phyloP scores from a whole-genome alignment of 1,140 invertebrate species.

The Homalodisca vitripennis region DNA sequence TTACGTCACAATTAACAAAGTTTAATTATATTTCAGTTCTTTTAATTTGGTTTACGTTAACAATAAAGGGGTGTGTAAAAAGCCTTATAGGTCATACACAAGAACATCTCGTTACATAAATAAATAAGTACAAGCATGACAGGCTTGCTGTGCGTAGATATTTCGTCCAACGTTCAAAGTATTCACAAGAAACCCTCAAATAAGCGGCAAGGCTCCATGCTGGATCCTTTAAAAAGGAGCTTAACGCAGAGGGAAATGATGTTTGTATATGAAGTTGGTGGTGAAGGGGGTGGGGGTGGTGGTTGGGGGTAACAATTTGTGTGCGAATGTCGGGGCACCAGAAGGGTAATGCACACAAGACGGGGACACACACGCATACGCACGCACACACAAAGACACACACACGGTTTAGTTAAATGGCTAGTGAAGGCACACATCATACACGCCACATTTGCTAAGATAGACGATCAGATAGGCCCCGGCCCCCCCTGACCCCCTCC shows the following conservation, averaged over 20 bases:
- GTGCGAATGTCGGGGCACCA: not conserved
- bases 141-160: too few species aligned
- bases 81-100: too few species aligned
- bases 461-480: not conserved
- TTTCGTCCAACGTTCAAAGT: too few species aligned
- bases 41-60: too few species aligned
- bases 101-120: too few species aligned
- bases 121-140: too few species aligned
- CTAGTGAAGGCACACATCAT: constrained; percentile 3
- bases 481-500: not conserved
- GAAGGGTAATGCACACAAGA: not conserved
- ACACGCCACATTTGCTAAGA: not conserved
- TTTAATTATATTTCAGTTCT: too few species aligned
- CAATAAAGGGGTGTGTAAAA: too few species aligned
- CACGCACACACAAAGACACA: constrained; percentile 22
- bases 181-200: too few species aligned
- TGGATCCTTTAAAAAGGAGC: not conserved
- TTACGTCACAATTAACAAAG: too few species aligned
- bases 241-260: not conserved
- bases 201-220: not conserved
- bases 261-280: not conserved
- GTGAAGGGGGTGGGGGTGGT: not conserved
- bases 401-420: constrained; percentile 4
- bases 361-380: not conserved
- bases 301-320: not conserved